Conservation (phyloP, 2,797 vertebrate species). For the Pipistrellus kuhlii region DNA sequence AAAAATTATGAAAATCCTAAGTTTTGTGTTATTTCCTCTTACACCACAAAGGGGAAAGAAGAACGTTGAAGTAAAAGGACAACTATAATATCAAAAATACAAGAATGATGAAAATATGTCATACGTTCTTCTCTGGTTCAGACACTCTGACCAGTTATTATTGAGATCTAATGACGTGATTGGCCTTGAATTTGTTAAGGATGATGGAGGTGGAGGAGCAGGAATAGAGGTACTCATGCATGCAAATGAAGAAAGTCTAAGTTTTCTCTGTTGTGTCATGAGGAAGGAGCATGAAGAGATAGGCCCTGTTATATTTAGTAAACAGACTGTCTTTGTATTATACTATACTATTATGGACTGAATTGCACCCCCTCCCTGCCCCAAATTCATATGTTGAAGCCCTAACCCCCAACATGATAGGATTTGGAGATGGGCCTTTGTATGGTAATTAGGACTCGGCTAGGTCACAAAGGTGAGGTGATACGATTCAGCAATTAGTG, state of each 20-base stretch:
- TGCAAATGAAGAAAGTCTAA: neutral
- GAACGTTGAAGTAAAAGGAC: neutral
- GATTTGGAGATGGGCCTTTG: neutral
- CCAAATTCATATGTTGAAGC: neutral
- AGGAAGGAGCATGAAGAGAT: neutral
- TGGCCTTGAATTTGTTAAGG: neutral
- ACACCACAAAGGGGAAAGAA: neutral
- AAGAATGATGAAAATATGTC: neutral
- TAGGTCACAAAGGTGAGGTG: neutral
- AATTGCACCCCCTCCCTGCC: too few relatives aligned
- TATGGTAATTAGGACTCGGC: neutral
- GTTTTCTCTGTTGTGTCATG: neutral
- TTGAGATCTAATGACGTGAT: neutral
- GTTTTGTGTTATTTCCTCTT: slow-evolving; percentile 13
- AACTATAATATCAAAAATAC: neutral
- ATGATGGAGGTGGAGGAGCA: neutral
- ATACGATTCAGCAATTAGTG: neutral
- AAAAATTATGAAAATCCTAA: neutral
- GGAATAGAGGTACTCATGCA: neutral
- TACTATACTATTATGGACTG: fast-evolving
- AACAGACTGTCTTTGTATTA: neutral
- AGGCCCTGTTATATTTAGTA: neutral
- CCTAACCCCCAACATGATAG: neutral
- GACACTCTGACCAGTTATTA: neutral
- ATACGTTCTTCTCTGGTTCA: neutral